Conservation (phyloP, 2,888 invertebrate genomes). For the Epicampocera succincta region DNA sequence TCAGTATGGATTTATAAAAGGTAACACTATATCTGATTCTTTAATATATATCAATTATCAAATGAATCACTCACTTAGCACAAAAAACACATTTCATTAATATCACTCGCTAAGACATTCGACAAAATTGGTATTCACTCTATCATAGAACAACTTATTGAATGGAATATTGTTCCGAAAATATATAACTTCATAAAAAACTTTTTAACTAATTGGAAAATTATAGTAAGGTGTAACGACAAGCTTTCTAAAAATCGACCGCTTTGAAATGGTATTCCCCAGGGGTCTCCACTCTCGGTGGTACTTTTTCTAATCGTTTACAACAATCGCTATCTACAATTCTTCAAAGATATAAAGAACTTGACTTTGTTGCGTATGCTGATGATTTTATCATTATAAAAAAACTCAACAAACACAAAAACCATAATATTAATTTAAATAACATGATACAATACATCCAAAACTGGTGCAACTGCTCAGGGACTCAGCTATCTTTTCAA, state of each 20-base stretch:
- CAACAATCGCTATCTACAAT: too few relatives aligned
- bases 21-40: conserved; percentile 43
- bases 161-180: neutral
- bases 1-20: conserved; percentile 43
- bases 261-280: conserved; percentile 11
- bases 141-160: neutral
- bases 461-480: too few relatives aligned
- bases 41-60: conserved; percentile 15
- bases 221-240: neutral
- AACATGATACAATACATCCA: neutral
- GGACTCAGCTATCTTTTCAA: too few relatives aligned
- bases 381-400: too few relatives aligned
- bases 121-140: neutral
- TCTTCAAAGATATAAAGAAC: too few relatives aligned
- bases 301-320: neutral
- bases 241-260: neutral
- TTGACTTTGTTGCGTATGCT: too few relatives aligned
- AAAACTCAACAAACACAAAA: too few relatives aligned
- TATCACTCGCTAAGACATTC: conserved; percentile 1
- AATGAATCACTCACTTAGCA: neutral
- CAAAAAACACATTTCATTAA: conserved; percentile 1
- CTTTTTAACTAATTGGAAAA: neutral
- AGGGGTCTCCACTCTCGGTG: conserved; percentile 5
- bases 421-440: neutral
- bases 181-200: neutral